phyloP scores from a whole-genome alignment of 37 sponge, comb jelly and placozoan species.

The Mnemiopsis leidyi region DNA sequence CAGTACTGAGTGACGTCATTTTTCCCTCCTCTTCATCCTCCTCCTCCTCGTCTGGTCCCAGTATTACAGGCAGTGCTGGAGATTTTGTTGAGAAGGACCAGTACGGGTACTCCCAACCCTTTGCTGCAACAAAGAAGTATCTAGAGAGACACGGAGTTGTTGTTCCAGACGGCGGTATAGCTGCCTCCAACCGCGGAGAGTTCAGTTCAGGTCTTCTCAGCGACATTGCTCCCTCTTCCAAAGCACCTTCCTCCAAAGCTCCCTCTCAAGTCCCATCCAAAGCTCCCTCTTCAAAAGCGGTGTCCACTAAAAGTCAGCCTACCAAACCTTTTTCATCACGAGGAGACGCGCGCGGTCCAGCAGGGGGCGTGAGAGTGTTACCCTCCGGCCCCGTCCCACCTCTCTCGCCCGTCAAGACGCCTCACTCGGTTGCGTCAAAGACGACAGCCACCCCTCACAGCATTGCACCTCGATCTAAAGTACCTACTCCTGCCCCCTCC shows the following conservation, averaged over 20 bases:
- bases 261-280: neutral
- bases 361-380: neutral
- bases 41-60: neutral
- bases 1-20: neutral
- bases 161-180: neutral
- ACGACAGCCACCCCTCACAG: neutral
- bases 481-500: constrained; percentile 24
- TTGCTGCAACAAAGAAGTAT: neutral
- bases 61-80: neutral
- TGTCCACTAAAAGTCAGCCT: neutral
- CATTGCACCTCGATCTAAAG: neutral
- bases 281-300: neutral
- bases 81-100: neutral
- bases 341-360: neutral
- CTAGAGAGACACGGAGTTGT: neutral
- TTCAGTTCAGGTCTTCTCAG: neutral
- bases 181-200: neutral
- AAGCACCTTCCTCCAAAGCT: neutral
- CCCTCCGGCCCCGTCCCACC: neutral
- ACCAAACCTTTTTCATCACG: neutral
- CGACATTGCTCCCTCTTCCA: neutral
- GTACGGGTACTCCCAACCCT: neutral
- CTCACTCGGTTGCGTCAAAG: neutral
- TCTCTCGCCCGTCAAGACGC: neutral
- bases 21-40: neutral